phyloP scores from a whole-genome alignment of 30 jellyfish, hydroid and myxozoan species.

The Chironex yamaguchii region DNA sequence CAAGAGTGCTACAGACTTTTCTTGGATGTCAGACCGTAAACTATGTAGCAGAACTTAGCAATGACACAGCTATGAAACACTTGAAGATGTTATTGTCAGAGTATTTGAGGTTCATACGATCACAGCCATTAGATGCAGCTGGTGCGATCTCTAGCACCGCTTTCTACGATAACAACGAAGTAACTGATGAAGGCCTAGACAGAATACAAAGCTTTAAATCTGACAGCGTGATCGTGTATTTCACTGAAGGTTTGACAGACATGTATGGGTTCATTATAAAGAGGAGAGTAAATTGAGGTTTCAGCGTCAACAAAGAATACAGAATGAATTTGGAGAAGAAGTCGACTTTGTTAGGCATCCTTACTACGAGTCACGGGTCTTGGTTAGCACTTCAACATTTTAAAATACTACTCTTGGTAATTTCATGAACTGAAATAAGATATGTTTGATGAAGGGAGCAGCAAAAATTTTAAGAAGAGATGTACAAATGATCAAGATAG shows the following conservation, averaged over 20 bases:
- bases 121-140: slow-evolving; percentile 20
- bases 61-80: slow-evolving; percentile 7
- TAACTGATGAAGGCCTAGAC: no score
- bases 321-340: slow-evolving; percentile 10
- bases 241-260: slow-evolving; percentile 25
- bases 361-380: slow-evolving; percentile 23
- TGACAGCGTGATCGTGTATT: slow-evolving; percentile 8
- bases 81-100: slow-evolving; percentile 16
- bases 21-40: no score
- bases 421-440: slow-evolving; percentile 1
- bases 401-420: neutral
- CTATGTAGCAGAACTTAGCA: slow-evolving; percentile 19
- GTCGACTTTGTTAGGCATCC: slow-evolving; percentile 10
- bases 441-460: slow-evolving; percentile 17
- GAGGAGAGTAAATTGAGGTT: slow-evolving; percentile 16
- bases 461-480: neutral
- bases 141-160: no score
- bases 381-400: slow-evolving; percentile 4
- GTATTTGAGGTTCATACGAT: neutral
- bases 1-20: neutral
- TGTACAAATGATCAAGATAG: neutral
- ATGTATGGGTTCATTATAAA: slow-evolving; percentile 26
- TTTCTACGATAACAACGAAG: no score
- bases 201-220: no score
- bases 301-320: slow-evolving; percentile 9